Evolutionary conservation across 1,140 invertebrate species (phyloP).

Genomic region (Samia ricini): DNA sequence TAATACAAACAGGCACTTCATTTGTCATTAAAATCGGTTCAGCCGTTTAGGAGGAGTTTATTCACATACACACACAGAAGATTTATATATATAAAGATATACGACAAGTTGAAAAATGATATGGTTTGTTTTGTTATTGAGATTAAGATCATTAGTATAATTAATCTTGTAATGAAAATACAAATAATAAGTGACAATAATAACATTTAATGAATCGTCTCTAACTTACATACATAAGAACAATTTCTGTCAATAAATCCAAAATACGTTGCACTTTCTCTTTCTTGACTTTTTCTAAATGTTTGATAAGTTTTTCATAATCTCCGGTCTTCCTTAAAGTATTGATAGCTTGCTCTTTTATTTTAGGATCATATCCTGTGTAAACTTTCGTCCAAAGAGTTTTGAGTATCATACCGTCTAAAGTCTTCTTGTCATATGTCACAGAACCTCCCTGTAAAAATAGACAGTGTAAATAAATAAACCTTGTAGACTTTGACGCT

Average conservation of each 20-base stretch:
- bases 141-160: no score
- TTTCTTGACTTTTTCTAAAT: constrained; percentile 43
- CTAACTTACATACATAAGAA: constrained; percentile 42
- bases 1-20: no score
- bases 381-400: constrained; percentile 59
- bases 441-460: constrained; percentile 36
- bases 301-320: constrained; percentile 43
- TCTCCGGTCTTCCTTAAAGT: constrained; percentile 35
- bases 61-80: no score
- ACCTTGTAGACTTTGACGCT: no score
- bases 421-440: constrained; percentile 40
- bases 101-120: no score
- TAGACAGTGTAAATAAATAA: no score
- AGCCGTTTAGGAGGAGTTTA: no score
- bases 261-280: constrained; percentile 47
- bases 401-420: constrained; percentile 59
- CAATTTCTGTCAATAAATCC: constrained; percentile 49
- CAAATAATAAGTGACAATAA: background rate
- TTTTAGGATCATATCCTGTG: constrained; percentile 35
- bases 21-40: no score
- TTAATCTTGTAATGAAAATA: background rate
- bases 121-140: background rate
- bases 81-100: no score
- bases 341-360: constrained; percentile 47
- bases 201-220: background rate